Evolutionary conservation across 2,797 vertebrate genomes (phyloP).

Genomic region (Smutsia temminckii): DNA sequence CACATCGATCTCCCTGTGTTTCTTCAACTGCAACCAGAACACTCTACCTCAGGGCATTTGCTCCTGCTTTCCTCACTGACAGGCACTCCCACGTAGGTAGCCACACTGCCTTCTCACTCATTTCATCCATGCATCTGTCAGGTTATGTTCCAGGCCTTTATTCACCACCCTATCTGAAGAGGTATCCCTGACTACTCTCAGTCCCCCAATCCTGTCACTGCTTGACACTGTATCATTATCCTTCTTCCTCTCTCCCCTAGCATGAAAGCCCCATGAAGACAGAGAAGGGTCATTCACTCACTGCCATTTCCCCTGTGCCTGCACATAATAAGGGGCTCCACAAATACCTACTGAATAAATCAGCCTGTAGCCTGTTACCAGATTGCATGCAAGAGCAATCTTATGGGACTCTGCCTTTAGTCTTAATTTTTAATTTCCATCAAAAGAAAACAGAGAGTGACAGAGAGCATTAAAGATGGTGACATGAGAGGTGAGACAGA

Average conservation of each 20-base stretch:
- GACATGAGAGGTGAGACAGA: no score
- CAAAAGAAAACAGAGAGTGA: background rate
- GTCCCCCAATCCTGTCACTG: background rate
- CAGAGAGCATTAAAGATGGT: no score
- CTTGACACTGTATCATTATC: background rate
- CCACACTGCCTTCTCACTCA: background rate
- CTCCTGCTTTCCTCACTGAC: background rate
- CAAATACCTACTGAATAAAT: background rate
- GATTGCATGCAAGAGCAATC: background rate
- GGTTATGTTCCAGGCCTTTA: background rate
- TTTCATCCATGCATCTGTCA: background rate
- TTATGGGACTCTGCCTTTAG: background rate
- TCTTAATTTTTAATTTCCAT: background rate
- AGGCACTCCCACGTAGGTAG: background rate
- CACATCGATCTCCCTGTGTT: background rate
- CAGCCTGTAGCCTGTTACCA: background rate
- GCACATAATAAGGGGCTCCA: background rate
- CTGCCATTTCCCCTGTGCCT: background rate
- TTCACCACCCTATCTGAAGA: background rate
- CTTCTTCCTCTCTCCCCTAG: background rate
- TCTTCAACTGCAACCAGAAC: rapidly evolving
- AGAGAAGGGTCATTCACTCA: background rate
- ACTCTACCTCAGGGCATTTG: rapidly evolving
- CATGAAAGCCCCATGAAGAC: background rate
- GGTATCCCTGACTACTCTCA: background rate